Conservation (phyloP, 2,113 vertebrate species). For the Candoia aspera region DNA sequence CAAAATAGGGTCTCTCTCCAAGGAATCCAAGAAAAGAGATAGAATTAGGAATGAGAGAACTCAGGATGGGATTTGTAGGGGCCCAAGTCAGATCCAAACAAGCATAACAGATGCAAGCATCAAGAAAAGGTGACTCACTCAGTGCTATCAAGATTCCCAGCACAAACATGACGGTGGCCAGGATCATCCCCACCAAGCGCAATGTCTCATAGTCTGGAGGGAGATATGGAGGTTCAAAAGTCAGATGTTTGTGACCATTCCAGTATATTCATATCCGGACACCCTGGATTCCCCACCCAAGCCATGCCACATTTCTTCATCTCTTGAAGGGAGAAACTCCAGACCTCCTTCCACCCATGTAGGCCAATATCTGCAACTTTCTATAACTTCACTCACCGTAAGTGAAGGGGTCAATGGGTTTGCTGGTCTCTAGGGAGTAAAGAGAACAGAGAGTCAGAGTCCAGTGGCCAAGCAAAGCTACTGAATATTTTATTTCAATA, state of each 20-base stretch:
- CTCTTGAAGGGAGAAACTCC: neutral
- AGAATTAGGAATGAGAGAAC: neutral
- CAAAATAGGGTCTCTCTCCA: neutral
- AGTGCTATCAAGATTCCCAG: constrained; percentile 86
- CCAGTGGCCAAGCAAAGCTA: neutral
- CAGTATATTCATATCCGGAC: neutral
- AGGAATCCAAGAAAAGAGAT: neutral
- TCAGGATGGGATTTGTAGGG: neutral
- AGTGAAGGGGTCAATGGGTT: constrained; percentile 37
- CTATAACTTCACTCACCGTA: constrained; percentile 43
- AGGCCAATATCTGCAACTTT: neutral
- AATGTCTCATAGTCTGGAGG: constrained; percentile 85
- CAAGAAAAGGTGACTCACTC: constrained; percentile 71
- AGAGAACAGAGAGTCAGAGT: constrained; percentile 25
- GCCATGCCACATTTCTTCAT: neutral
- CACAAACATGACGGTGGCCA: constrained; percentile 85
- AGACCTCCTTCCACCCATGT: neutral
- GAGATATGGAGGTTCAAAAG: constrained; percentile 8
- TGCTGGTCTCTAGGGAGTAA: constrained; percentile 24
- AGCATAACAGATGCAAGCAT: neutral
- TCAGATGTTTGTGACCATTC: too few relatives aligned
- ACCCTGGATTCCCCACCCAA: neutral
- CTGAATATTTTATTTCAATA: neutral
- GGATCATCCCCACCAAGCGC: constrained; percentile 83
- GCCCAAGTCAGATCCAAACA: neutral